These are phyloP conservation scores for Acrocyrtus sp. DNA, from an alignment of 2,888 invertebrate species.

Conservation along the genomic window DNA sequence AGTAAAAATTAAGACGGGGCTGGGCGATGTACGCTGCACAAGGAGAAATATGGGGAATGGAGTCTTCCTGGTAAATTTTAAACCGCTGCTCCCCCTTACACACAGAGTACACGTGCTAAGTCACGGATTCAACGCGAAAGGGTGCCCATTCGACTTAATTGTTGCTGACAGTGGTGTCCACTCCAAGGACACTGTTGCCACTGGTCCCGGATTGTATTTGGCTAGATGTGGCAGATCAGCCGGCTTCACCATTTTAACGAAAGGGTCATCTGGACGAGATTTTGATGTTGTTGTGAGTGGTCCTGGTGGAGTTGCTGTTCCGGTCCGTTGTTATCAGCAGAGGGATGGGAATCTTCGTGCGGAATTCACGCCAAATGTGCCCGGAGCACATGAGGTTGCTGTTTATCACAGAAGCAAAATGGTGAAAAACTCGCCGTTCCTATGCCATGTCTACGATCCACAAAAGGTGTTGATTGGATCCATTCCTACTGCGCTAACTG, in stretches of 20 bases:
- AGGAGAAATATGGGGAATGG: constrained; percentile 78
- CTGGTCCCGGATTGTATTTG: constrained; percentile 61
- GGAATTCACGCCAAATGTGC: constrained; percentile 74
- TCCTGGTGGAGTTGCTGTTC: constrained; percentile 78
- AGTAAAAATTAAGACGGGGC: constrained; percentile 83
- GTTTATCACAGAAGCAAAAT: constrained; percentile 90
- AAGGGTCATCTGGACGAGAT: constrained; percentile 73
- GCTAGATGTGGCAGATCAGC: constrained; percentile 60
- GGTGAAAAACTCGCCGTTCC: constrained; percentile 92
- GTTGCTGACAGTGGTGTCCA: constrained; percentile 60
- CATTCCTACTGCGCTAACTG: constrained; percentile 73
- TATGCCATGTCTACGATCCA: constrained; percentile 91
- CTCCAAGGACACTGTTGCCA: constrained; percentile 60
- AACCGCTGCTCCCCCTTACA: constrained; percentile 86
- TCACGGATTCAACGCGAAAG: constrained; percentile 79
- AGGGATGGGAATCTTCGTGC: constrained; percentile 95
- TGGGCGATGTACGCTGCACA: constrained; percentile 83
- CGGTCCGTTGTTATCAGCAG: constrained; percentile 94
- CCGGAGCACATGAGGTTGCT: constrained; percentile 75
- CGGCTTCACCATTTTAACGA: constrained; percentile 63
- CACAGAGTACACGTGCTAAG: constrained; percentile 87
- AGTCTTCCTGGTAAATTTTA: constrained; percentile 85
- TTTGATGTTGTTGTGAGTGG: constrained; percentile 92
- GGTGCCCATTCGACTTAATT: constrained; percentile 63
- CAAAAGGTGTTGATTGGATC: constrained; percentile 80